Base-by-base conservation (phyloP, 2,888 invertebrate species). In the Xanthorhoe designata region DNA sequence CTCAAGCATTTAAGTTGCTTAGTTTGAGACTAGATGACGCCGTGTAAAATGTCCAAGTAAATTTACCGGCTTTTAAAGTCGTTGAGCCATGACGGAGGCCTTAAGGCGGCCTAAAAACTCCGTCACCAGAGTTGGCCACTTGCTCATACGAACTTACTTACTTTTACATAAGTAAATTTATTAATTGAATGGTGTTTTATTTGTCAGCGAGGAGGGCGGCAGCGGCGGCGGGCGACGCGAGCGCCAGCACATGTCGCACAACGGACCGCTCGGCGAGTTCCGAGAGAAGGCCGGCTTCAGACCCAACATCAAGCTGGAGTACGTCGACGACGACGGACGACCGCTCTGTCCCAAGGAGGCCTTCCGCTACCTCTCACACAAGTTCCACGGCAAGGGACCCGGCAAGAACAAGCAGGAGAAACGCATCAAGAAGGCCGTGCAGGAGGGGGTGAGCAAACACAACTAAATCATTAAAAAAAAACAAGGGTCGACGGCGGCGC, bases 361-460 rank as follows among this genome's bases (percentile, higher is more conserved):
- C 55, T 99, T 99, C 92, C 95, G 98, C 74, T 98, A 98, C 94
- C 94, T 99, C 61, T 98, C 98, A 24, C 99, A 99, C 90, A 98
- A 99, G 92, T 99, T 99, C 94, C 99, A 99, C 92, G 99, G 99
- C 60, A 99, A 99, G 94, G 99, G 99, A 1, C 99, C 99, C 18
- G 99, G 99, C 61, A 99, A 99, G 90, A 99, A 98, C 94, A 99
- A 99, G 93, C 96, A 96, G 78, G 99, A 99, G 91, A 99, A 99
- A 85, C 95, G 99, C 73, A 96, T 98, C 91, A 98, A 98, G 91
- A 99, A 99, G 90, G 94, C 96, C 72, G 97, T 98, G 80, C 99
- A 99, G 86, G 98, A 98, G 88, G 97, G 97, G 91, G 97, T 97
- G 81, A 88, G 94, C 89, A 38, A 4, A 8, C 9, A 1, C 2